Evolutionary conservation across 1,140 invertebrate genomes (phyloP).

Genomic region (Leptopilina boulardi): DNA sequence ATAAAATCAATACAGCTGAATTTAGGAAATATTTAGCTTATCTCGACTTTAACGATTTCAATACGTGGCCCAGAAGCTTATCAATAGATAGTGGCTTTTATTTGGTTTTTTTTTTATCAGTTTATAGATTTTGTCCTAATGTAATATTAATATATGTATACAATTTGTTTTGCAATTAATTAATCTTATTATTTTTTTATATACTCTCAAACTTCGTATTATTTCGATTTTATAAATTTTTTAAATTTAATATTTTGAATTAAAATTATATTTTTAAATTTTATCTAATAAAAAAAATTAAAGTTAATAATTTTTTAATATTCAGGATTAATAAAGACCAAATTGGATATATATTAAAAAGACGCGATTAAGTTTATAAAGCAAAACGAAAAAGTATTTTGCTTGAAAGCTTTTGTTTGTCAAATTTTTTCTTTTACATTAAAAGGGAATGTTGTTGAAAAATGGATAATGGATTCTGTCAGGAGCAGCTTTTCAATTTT

Average conservation of each 20-base stretch:
- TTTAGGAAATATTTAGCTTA: neutral
- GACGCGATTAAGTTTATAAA: too few relatives aligned
- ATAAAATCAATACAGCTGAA: neutral
- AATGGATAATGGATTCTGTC: slow-evolving; percentile 2
- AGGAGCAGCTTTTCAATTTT: neutral
- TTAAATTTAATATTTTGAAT: too few relatives aligned
- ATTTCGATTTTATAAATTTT: too few relatives aligned
- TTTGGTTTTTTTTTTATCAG: neutral
- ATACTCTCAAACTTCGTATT: too few relatives aligned
- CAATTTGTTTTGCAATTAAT: too few relatives aligned
- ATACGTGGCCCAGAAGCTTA: neutral
- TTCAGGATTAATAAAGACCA: too few relatives aligned
- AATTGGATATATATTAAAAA: too few relatives aligned
- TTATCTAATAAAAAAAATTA: too few relatives aligned
- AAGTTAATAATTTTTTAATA: too few relatives aligned
- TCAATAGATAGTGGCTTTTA: neutral
- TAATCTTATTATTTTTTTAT: too few relatives aligned
- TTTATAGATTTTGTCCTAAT: neutral
- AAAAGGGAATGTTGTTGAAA: neutral
- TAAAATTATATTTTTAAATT: too few relatives aligned
- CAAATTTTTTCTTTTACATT: neutral
- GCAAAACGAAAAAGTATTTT: too few relatives aligned
- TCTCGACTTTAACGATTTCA: neutral
- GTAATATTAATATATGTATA: neutral
- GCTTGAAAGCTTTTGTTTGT: neutral